Base-by-base conservation (phyloP, 2,888 invertebrate genomes). In the Calameuta filiformis region DNA sequence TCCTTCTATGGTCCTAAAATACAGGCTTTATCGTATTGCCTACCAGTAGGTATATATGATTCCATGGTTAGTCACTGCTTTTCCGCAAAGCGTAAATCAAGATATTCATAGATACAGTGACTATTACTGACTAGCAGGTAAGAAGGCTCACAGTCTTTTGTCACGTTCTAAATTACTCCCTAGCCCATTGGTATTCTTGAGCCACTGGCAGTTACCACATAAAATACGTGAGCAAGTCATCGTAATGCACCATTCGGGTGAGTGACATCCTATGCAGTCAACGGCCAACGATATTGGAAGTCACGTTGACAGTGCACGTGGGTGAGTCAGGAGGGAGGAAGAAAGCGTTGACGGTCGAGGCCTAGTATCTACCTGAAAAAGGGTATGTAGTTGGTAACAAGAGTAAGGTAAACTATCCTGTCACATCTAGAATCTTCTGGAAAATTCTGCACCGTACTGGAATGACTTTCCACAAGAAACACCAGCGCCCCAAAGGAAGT, bases 401-500 rank as follows among this genome's bases (percentile, higher is more conserved):
- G 56, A 56, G 56, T 56, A 56, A 15, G 56, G 40, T 40, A 33
- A 33, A 40, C 15, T 56, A 2, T 0, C 56, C 9, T 23, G 56
- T 9, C 15, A 56, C 56, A 23, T 23, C 56, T 56, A 56, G 9
- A 56, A 56, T 2, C 23, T 56, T 2, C 56, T 56, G 56, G 23
- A 56, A 56, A 56, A 56, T 56, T 23, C 56, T 56, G 23, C 56
- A 9, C 1, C 56, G 6, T 56, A 56, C 56, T 23, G 56, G 23
- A 56, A 56, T 56, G 23, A 56, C 56, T 56, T 56, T 56, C 9
- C 9, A 56, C 23, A 23, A 56, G 56, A 56, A 56, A 9, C 56
- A 23, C 56, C 23, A 56, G 56, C 23, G 23, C 56, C 56, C 56
- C 56, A n/a, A 71, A 71, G 80, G 79, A 81, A 83, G 85, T 85